Percentiles rank a stretch among this genome's conserved stretches.
Evolutionary conservation across 1,140 invertebrate genomes (phyloP).

Genomic region (Bombus superbus): DNA sequence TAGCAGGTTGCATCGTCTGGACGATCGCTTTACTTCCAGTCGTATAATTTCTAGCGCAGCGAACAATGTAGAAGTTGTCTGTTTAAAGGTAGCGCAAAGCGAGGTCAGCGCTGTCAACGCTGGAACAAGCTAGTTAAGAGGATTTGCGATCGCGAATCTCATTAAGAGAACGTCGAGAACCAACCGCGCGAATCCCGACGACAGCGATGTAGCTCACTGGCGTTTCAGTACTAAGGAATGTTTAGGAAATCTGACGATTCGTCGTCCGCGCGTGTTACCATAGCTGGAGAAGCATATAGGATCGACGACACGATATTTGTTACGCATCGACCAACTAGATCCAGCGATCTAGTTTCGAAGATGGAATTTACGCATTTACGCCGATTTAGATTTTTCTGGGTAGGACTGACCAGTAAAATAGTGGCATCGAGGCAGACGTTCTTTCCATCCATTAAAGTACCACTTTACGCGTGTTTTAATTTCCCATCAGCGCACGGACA

Average conservation of each 20-base stretch:
- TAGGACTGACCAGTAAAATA: not conserved
- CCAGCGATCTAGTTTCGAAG: too few relatives aligned
- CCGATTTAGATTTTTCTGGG: not conserved
- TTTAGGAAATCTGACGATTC: slow-evolving; percentile 37
- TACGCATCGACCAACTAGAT: too few relatives aligned
- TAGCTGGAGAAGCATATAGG: accelerated
- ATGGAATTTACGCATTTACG: not conserved
- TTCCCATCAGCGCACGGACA: not conserved
- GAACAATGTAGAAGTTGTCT: not conserved
- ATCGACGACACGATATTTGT: not conserved
- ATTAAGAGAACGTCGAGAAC: slow-evolving; percentile 77
- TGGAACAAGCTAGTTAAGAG: slow-evolving; percentile 72
- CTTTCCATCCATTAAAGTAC: not conserved
- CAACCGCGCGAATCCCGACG: slow-evolving; percentile 77
- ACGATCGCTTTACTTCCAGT: slow-evolving; percentile 18
- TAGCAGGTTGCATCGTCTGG: slow-evolving; percentile 24
- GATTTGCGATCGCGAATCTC: slow-evolving; percentile 76
- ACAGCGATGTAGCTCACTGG: slow-evolving; percentile 46
- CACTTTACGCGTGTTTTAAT: not conserved
- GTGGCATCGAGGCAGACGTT: not conserved
- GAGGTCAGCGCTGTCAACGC: slow-evolving; percentile 72
- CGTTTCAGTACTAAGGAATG: slow-evolving; percentile 1
- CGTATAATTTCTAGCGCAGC: not conserved
- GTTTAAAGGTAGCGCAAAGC: slow-evolving; percentile 49
- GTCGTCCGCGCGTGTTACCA: not conserved